These are phyloP conservation scores for Myiagra hebetior DNA, from an alignment of 2,113 vertebrate genomes.

Conservation along the genomic window DNA sequence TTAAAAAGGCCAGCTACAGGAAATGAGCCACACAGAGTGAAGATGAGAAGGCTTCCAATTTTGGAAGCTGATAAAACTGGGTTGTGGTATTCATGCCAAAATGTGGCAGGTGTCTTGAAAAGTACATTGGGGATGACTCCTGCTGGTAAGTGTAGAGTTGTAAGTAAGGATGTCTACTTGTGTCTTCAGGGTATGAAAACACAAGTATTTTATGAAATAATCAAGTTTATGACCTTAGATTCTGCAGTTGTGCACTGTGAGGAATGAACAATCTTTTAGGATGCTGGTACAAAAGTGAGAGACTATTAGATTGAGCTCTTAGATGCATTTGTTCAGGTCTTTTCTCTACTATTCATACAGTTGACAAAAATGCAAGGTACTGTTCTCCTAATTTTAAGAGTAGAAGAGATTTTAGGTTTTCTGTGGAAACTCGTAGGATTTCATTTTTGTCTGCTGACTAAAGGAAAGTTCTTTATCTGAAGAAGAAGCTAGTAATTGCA, in stretches of 20 bases:
- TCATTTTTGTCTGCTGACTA: background rate
- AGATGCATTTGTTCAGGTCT: accelerated
- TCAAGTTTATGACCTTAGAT: background rate
- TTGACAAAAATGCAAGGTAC: background rate
- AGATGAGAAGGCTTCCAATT: background rate
- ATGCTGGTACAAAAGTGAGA: background rate
- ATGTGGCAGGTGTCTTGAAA: background rate
- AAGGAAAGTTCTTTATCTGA: background rate
- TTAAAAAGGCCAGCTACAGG: background rate
- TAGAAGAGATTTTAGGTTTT: background rate
- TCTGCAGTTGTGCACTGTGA: background rate
- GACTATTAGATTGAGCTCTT: background rate
- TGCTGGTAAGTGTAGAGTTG: background rate
- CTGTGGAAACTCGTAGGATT: background rate
- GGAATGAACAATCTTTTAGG: background rate
- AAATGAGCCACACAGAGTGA: background rate
- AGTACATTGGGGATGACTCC: background rate
- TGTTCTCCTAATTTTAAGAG: background rate
- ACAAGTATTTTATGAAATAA: background rate
- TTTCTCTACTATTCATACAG: background rate
- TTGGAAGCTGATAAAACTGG: background rate
- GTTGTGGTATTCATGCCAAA: background rate
- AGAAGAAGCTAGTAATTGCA: background rate
- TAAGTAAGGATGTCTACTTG: background rate
- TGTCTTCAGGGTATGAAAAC: background rate